These are phyloP conservation scores for Osmoderma eremita DNA, from an alignment of 2,888 invertebrate genomes.

Conservation along the genomic window DNA sequence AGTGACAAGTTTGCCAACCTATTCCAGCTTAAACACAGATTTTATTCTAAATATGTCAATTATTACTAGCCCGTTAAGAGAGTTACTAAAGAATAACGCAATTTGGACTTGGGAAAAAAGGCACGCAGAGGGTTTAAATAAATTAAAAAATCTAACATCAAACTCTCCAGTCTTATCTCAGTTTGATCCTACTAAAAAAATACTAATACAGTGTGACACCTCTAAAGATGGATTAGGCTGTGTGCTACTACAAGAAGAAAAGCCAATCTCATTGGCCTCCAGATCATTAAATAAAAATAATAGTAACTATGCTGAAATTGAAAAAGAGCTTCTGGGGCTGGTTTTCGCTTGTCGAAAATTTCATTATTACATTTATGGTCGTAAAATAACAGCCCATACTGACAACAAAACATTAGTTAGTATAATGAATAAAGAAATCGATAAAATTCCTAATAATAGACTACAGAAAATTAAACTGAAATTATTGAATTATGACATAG, in stretches of 20 bases:
- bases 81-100: no score
- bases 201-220: slow-evolving; percentile 54
- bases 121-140: no score
- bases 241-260: slow-evolving; percentile 54
- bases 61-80: no score
- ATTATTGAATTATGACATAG: slow-evolving; percentile 20
- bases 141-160: slow-evolving; percentile 47
- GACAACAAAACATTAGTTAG: slow-evolving; percentile 42
- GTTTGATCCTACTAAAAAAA: slow-evolving; percentile 49
- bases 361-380: slow-evolving; percentile 38
- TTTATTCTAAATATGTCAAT: no score
- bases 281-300: slow-evolving; percentile 52
- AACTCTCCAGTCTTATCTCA: slow-evolving; percentile 48
- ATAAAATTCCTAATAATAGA: slow-evolving; percentile 23
- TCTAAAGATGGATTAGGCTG: slow-evolving; percentile 54
- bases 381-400: slow-evolving; percentile 21
- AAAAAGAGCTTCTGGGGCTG: slow-evolving; percentile 40
- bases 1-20: no score
- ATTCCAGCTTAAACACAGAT: no score
- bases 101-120: no score
- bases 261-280: slow-evolving; percentile 50
- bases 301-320: slow-evolving; percentile 33
- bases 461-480: slow-evolving; percentile 21
- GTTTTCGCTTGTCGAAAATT: slow-evolving; percentile 36
- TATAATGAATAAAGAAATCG: slow-evolving; percentile 34